Evolutionary conservation across 2,113 vertebrate species (phyloP), one percentile per base, ranked within the genome.

Genomic region (Pterocles orientalis): DNA sequence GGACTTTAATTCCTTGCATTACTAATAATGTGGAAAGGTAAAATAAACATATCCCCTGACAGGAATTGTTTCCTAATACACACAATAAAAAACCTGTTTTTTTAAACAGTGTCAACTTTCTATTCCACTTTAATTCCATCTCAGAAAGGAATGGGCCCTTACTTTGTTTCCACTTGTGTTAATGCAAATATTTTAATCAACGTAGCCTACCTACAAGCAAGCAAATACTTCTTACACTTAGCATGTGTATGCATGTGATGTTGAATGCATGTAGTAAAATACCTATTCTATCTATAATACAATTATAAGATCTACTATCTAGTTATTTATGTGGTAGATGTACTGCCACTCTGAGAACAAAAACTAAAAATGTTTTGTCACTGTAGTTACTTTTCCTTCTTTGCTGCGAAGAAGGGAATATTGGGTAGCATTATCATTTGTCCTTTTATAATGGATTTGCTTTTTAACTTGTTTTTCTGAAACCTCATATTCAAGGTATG

Each of bases 401-500:
- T 78, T 78, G 33, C 29, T 81, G 12, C 28, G 39, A 19, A 81
- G 33, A 88, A 56, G 23, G 3, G 8, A 62, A 28, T 78, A 3
- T 20, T 72, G 16, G 20, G 90, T 60, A 90, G 18, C 3, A 0
- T 86, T 66, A 51, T 61, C 7, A 47, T 83, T 91, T 58, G 15
- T 86, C 14, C 13, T 16, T 95, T 86, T 75, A 18, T 23, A 75
- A 78, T n/a, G 39, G 47, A 28, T 86, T 85, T 83, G 18, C 54
- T 71, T 95, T 95, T 92, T 86, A 64, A 12, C 11, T 57, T 88
- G 10, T 57, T 88, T 84, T 91, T 88, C 68, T 94, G 43, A 73
- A 80, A 80, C 9, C 45, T 81, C 60, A 16, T 81, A 45, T 86
- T 81, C 29, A 61, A 69, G 56, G 20, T 11, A 41, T 4, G 5